These are phyloP conservation scores for Microtus montanus DNA, from an alignment of 2,113 vertebrate genomes.

Conservation along the genomic window DNA sequence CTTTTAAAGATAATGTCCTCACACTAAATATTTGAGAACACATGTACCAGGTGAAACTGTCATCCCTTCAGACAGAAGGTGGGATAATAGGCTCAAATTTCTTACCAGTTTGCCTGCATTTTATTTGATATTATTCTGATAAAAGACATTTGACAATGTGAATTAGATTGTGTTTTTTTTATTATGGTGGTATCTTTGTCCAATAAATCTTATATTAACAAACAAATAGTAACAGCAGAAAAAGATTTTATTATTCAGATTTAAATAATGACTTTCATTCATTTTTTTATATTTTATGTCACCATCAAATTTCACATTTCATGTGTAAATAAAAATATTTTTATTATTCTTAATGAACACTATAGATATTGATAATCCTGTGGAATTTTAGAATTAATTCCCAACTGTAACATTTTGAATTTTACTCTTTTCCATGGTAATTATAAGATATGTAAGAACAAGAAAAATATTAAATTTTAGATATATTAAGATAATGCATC, in stretches of 20 bases:
- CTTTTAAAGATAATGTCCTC: neutral
- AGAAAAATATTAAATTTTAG: neutral
- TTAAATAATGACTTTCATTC: neutral
- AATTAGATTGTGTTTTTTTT: neutral
- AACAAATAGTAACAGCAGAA: neutral
- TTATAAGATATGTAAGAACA: neutral
- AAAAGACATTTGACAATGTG: neutral
- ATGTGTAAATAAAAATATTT: neutral
- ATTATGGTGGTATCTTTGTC: neutral
- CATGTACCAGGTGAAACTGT: accelerated
- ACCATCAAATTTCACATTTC: neutral
- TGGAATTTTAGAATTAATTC: neutral
- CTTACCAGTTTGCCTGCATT: neutral
- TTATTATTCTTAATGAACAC: neutral
- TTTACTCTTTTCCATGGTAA: neutral
- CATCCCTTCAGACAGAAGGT: neutral
- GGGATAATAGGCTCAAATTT: neutral
- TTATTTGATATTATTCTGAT: neutral
- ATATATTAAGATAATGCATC: neutral
- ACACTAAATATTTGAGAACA: neutral
- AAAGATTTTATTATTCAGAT: neutral
- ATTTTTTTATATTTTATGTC: neutral
- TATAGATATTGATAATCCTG: neutral
- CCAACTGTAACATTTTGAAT: neutral
- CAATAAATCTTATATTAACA: constrained; percentile 1